phyloP scores from a whole-genome alignment of 2,888 invertebrate genomes.

The Orchesellides sinensis region DNA sequence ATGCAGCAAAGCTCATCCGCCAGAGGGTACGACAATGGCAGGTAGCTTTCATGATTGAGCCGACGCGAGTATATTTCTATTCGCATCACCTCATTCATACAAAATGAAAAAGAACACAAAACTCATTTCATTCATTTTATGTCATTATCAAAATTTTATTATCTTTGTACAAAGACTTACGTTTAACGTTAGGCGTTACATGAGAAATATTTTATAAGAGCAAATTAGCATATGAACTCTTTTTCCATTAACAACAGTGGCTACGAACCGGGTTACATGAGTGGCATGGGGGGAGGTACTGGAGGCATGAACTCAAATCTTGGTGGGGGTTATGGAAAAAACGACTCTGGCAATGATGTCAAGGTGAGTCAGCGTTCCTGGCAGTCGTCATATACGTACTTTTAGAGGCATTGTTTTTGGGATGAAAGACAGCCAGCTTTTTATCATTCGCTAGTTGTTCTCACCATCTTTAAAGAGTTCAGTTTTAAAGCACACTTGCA shows the following conservation, averaged over 20 bases:
- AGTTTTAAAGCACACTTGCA: constrained; percentile 21
- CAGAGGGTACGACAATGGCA: constrained; percentile 70
- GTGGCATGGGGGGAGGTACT: constrained; percentile 73
- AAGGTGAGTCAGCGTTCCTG: constrained; percentile 72
- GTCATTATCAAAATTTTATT: constrained; percentile 28
- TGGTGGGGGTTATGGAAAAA: constrained; percentile 74
- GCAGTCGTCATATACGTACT: constrained; percentile 44
- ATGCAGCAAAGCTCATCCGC: constrained; percentile 72
- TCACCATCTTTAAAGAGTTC: constrained; percentile 9
- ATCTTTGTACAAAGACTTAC: constrained; percentile 54
- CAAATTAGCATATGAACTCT: constrained; percentile 32
- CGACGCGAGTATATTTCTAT: constrained; percentile 48
- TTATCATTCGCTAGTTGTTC: constrained; percentile 16
- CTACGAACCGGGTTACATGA: constrained; percentile 74
- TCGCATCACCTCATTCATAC: constrained; percentile 54
- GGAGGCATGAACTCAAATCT: constrained; percentile 70
- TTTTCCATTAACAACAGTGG: constrained; percentile 65
- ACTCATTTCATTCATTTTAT: constrained; percentile 38
- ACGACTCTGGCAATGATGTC: constrained; percentile 72
- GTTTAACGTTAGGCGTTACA: constrained; percentile 44
- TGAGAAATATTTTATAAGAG: constrained; percentile 36
- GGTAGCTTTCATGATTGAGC: constrained; percentile 64
- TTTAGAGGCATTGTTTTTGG: constrained; percentile 29
- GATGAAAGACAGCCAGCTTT: constrained; percentile 14
- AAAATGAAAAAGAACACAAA: constrained; percentile 27